Evolutionary conservation across 2,888 invertebrate genomes (phyloP), one percentile per base, ranked within the genome.

Genomic region (Melangyna quadrimaculata): DNA sequence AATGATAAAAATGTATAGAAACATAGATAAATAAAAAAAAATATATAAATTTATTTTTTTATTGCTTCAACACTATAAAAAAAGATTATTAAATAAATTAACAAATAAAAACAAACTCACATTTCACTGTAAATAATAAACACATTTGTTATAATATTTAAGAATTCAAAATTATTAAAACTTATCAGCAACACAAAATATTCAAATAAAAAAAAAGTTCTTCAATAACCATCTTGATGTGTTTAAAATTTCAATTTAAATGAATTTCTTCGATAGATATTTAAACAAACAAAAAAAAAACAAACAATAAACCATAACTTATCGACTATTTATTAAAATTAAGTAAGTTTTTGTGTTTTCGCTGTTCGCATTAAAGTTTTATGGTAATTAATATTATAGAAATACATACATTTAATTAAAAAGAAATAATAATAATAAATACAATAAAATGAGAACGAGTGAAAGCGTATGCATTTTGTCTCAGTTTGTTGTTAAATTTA

Each of bases 21-120:
- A 61, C 22, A 69, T 22, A 57, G 32, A 67, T 35, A 53, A 37
- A 40, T 19, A 19, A 17, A 48, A 19, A 79, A 27, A 48, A 19
- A 79, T 19, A 84, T 71, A 84, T 10, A 75, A 51, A 84, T 84
- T 84, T 84, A 84, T 84, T 84, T 84, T 84, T 84, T 84, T 84
- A 84, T 75, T 80, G 84, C 84, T 77, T 75, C 53, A 61, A 80
- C 61, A 75, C 67, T 71, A 70, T 59, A 17, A 59, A 59, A 70
- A 14, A 37, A 14, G 14, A 59, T 35, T 53, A 67, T 10, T 59
- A 59, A 71, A 51, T 22, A 35, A 43, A 69, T 45, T 51, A 55
- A 59, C 19, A 57, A 74, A 51, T 19, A 29, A 71, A 53, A 65
- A 69, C 43, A 61, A 71, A 55, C 61, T 72, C 61, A 69, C 55